Conservation (phyloP, 2,888 invertebrate species). For the Chaetogeoica ovagalla region DNA sequence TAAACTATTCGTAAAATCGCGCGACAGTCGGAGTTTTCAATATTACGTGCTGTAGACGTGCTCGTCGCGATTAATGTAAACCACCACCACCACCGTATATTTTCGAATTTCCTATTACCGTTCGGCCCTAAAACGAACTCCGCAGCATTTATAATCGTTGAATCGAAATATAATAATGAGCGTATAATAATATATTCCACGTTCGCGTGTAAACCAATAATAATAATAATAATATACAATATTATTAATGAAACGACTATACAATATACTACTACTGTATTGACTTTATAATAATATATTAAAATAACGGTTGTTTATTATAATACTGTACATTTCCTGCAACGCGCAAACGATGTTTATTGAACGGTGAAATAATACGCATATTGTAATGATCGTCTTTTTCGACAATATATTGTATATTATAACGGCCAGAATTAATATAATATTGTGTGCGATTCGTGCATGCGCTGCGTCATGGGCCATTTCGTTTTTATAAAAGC, state of each 20-base stretch:
- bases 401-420: not conserved
- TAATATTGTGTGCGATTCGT: not conserved
- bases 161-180: conserved; percentile 35
- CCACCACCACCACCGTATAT: too few species aligned
- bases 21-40: not conserved
- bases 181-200: conserved; percentile 14
- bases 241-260: conserved; percentile 36
- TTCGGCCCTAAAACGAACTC: not conserved
- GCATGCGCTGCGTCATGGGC: too few species aligned
- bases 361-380: not conserved
- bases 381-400: conserved; percentile 8
- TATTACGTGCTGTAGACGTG: not conserved
- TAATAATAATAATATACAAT: not conserved
- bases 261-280: not conserved
- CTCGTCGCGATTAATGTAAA: not conserved
- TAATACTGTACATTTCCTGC: too few species aligned
- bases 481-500: too few species aligned
- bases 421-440: not conserved
- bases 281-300: too few species aligned
- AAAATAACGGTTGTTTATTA: not conserved
- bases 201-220: conserved; percentile 38
- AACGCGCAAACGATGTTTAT: not conserved
- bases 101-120: not conserved
- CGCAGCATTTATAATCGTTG: conserved; percentile 15
- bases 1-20: not conserved